A percentile compares a stretch with the other conserved stretches of the same genome.
Evolutionary conservation across 2,797 vertebrate species (phyloP).

Genomic region (Sebastolobus alascanus): DNA sequence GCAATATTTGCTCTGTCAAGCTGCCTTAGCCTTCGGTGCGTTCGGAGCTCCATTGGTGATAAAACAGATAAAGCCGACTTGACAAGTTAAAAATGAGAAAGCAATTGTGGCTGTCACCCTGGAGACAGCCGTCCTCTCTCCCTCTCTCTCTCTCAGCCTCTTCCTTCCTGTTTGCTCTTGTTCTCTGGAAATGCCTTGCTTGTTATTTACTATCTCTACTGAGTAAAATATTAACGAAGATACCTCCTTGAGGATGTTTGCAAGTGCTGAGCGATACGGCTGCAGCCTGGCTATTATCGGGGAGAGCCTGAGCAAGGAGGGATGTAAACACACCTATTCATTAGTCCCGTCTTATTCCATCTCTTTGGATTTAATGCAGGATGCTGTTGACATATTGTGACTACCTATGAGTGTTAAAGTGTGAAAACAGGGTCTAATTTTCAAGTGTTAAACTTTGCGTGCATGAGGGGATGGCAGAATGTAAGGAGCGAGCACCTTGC

Average conservation of each 20-base stretch:
- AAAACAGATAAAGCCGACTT: slow-evolving; percentile 78
- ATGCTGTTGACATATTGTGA: slow-evolving; percentile 2
- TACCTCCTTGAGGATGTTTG: slow-evolving; percentile 71
- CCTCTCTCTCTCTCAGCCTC: slow-evolving; percentile 7
- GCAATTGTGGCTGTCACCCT: slow-evolving; percentile 70
- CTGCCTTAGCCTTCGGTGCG: slow-evolving; percentile 63
- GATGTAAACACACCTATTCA: slow-evolving; percentile 61
- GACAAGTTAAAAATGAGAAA: slow-evolving; percentile 82
- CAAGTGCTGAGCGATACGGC: slow-evolving; percentile 55
- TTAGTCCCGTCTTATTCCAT: slow-evolving; percentile 45
- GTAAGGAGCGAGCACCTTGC: background rate
- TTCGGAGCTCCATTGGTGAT: slow-evolving; percentile 69
- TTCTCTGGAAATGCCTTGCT: slow-evolving; percentile 60
- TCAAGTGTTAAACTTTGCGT: slow-evolving; percentile 11
- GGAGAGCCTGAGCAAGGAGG: slow-evolving; percentile 30
- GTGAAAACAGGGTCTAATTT: background rate
- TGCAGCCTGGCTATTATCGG: slow-evolving; percentile 53
- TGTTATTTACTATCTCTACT: slow-evolving; percentile 69
- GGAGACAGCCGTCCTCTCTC: slow-evolving; percentile 62
- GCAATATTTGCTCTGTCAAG: slow-evolving; percentile 71
- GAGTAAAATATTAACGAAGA: slow-evolving; percentile 73
- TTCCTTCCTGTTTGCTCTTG: slow-evolving; percentile 58
- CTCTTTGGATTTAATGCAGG: slow-evolving; percentile 19
- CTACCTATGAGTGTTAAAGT: background rate
- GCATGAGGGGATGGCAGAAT: background rate